A percentile compares a stretch with the other conserved stretches of the same genome.
Conservation (phyloP, 2,888 invertebrate genomes). For the Lumbricus terrestris region DNA sequence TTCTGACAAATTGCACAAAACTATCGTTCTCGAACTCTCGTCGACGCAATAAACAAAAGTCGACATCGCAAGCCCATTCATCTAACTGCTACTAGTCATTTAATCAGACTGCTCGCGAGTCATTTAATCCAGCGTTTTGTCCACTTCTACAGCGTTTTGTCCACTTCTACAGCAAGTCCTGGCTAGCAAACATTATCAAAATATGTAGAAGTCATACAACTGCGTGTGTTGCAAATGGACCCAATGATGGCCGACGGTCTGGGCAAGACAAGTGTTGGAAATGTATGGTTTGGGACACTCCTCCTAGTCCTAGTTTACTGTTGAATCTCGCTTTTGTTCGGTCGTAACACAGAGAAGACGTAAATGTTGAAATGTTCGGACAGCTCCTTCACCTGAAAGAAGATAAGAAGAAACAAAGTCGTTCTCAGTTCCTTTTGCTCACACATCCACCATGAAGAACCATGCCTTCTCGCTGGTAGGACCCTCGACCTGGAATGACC, state of each 20-base stretch:
- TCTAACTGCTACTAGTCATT: background rate
- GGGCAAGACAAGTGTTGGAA: background rate
- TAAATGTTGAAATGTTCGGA: conserved; percentile 42
- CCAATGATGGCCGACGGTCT: background rate
- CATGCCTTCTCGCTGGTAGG: too few relatives aligned
- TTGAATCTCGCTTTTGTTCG: background rate
- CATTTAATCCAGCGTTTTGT: background rate
- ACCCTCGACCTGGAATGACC: too few relatives aligned
- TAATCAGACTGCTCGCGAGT: background rate
- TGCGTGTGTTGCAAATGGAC: background rate
- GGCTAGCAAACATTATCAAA: background rate
- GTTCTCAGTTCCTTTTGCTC: too few relatives aligned
- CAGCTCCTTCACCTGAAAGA: conserved; percentile 40
- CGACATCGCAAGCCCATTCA: background rate
- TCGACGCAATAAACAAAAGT: background rate
- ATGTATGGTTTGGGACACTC: background rate
- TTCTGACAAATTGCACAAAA: background rate
- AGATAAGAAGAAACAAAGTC: background rate
- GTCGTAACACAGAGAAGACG: conserved; percentile 36
- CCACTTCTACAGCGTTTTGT: background rate
- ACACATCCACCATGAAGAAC: too few relatives aligned
- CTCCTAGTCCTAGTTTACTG: background rate
- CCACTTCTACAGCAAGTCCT: background rate
- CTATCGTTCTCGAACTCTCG: background rate
- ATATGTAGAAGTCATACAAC: background rate